phyloP scores from a whole-genome alignment of 2,113 vertebrate genomes.

The Corythornis cristatus region DNA sequence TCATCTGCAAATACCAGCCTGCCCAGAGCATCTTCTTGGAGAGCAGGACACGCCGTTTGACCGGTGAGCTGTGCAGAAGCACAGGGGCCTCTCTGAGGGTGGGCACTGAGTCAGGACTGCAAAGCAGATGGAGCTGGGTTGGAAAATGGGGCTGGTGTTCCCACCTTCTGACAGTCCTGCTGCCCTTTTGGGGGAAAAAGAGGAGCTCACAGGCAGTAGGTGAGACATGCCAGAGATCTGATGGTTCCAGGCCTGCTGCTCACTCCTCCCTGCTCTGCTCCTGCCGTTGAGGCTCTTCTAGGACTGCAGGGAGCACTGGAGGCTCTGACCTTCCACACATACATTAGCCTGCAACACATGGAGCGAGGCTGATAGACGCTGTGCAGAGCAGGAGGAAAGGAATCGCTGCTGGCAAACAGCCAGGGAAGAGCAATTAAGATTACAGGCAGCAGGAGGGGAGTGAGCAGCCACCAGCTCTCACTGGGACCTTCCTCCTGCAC shows the following conservation, averaged over 20 bases:
- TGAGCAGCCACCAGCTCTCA: neutral
- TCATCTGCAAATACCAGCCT: neutral
- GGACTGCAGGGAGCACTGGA: neutral
- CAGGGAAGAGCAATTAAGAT: neutral
- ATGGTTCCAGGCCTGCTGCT: neutral
- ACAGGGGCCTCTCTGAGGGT: neutral
- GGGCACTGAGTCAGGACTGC: neutral
- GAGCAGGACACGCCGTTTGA: accelerated
- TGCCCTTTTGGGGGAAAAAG: neutral
- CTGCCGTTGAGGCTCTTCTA: neutral
- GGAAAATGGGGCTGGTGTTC: accelerated
- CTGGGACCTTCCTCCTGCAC: neutral
- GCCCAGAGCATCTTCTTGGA: neutral
- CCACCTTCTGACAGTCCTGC: neutral
- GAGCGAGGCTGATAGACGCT: neutral
- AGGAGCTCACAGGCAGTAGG: neutral
- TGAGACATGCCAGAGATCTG: accelerated
- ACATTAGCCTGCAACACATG: accelerated
- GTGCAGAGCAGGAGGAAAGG: neutral
- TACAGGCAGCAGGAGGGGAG: neutral
- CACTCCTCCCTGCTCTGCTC: neutral
- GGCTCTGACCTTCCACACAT: neutral
- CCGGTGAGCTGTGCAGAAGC: neutral
- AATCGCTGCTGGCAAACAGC: neutral
- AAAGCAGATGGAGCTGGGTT: neutral